Evolutionary conservation across 2,888 invertebrate genomes (phyloP).

Genomic region (Sesamia inferens): DNA sequence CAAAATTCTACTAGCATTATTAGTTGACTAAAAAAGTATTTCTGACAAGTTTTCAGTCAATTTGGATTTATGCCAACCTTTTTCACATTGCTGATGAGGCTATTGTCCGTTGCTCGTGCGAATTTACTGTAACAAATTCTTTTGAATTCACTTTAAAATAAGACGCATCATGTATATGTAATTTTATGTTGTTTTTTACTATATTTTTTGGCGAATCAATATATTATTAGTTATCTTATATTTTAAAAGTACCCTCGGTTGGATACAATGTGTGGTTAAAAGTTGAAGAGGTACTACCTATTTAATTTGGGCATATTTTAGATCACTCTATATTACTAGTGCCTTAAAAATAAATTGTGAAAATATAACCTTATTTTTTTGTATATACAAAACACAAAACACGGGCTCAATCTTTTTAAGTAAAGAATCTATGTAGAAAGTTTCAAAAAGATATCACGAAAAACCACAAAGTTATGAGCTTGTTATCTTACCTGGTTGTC

Average conservation of each 20-base stretch:
- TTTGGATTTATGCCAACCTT: conserved; percentile 45
- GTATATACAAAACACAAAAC: too few species aligned
- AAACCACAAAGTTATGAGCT: too few species aligned
- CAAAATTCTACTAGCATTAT: too few species aligned
- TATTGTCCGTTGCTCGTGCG: conserved; percentile 1
- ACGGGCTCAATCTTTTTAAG: too few species aligned
- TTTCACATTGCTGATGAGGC: conserved; percentile 17
- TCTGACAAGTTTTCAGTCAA: not conserved
- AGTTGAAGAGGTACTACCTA: not conserved
- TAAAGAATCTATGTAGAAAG: too few species aligned
- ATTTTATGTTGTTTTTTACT: too few species aligned
- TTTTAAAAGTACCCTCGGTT: not conserved
- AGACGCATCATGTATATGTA: not conserved
- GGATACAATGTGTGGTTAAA: not conserved
- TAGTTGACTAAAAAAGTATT: not conserved
- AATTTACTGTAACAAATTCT: conserved; percentile 14
- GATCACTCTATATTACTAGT: too few species aligned
- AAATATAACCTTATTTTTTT: too few species aligned
- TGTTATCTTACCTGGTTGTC: too few species aligned
- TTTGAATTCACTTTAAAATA: conserved; percentile 13
- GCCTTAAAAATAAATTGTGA: too few species aligned
- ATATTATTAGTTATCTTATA: not conserved
- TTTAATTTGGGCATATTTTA: not conserved
- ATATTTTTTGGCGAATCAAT: too few species aligned
- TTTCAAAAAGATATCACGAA: too few species aligned